phyloP scores from a whole-genome alignment of 2,113 vertebrate species.

The rabbit (Oryctolagus cuniculus) region mOryCun1.1 NC_091447.1:41756501-41757000 shows the following conservation, averaged over 20 bases:
- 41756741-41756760: background rate
- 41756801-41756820: background rate
- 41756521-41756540: background rate
- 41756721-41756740: background rate
- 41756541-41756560: conserved; percentile 3
- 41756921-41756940: background rate
- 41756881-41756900: background rate
- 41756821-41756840: background rate
- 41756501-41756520: conserved; percentile 30
- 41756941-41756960: background rate
- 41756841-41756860: background rate
- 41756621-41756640: background rate
- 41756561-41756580: conserved; percentile 32
- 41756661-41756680: conserved; percentile 4
- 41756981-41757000: background rate
- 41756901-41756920: background rate
- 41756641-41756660: background rate
- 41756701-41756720: background rate
- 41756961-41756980: background rate
- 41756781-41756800: background rate
- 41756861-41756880: background rate
- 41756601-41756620: background rate
- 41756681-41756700: background rate
- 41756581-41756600: conserved; percentile 7
- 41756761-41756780: background rate